Evolutionary conservation across 2,113 vertebrate species (phyloP), one percentile per base, ranked within the genome.

Genomic region (Ranitomeya imitator): DNA sequence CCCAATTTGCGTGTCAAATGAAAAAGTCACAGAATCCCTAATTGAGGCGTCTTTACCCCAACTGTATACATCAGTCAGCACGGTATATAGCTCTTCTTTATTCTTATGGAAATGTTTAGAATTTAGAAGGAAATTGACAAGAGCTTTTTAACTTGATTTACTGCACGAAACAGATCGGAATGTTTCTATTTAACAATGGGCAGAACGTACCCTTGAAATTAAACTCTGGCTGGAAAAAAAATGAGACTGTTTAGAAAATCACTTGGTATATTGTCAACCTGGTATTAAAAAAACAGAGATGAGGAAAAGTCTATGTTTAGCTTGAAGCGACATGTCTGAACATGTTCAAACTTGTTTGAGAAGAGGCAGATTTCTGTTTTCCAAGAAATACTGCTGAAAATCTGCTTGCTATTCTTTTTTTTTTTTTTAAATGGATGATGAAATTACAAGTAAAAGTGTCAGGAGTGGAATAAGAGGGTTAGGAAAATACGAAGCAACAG

Each of bases 291-390:
- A 54, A 5, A 21, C 18, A 65, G 60, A 79, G 61, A 86, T 79
- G 76, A 86, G 85, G 61, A 60, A n/a, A 57, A 81, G 23, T 81
- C 77, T 45, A 65, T 80, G 85, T 69, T 81, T 57, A 79, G 52
- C 86, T 81, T 81, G 45, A 81, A 87, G 78, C 54, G 16, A 77
- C 85, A 55, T 86, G 86, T 54, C 86, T 60, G 86, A 81, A 87
- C 86, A 87, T 87, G 86, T 81, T 54, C 19, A 59, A 81, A 79
- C 78, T 87, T 87, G 86, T 57, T 26, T 67, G 63, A 81, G 81
- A 73, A 86, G 60, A 87, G 52, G 82, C 65, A 54, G 65, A 55
- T 71, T 84, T 84, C 63, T 84, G 51, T 84, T 55, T 71, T 84
- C 81, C 45, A 45, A 67, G 81, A 54, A 83, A 71, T 54, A 71